These are phyloP conservation scores for Chrysopilus asiliformis DNA, from an alignment of 2,888 invertebrate species.

Conservation along the genomic window DNA sequence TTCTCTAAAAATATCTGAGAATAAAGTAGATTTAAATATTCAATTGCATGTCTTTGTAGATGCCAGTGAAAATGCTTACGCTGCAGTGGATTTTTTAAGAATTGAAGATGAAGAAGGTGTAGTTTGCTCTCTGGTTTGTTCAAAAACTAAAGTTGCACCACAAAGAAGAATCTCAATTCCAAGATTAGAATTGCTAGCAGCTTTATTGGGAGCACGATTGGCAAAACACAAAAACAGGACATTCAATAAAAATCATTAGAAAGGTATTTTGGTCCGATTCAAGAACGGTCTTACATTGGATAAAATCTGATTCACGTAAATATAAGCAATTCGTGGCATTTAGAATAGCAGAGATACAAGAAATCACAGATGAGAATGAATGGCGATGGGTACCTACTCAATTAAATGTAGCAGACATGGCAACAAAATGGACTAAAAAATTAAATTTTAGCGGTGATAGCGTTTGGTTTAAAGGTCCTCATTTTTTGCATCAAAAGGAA, in stretches of 20 bases:
- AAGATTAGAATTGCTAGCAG: conserved; percentile 12
- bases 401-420: background rate
- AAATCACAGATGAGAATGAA: too few species aligned
- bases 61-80: conserved; percentile 16
- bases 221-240: conserved; percentile 1
- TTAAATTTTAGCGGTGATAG: background rate
- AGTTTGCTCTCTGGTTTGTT: conserved; percentile 11
- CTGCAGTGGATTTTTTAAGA: conserved; percentile 14
- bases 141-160: conserved; percentile 13
- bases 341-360: background rate
- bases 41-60: conserved; percentile 15
- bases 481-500: too few species aligned
- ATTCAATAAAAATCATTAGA: conserved; percentile 4
- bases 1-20: background rate
- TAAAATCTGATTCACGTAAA: background rate
- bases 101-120: conserved; percentile 2
- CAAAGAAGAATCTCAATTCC: conserved; percentile 11
- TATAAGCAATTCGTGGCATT: conserved; percentile 4
- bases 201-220: conserved; percentile 11
- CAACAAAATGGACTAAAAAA: too few species aligned
- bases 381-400: conserved; percentile 1
- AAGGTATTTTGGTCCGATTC: conserved; percentile 2
- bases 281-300: conserved; percentile 1
- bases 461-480: background rate
- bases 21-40: conserved; percentile 1